These are phyloP conservation scores for Heliconius hewitsoni DNA, from an alignment of 1,140 invertebrate genomes.

Conservation along the genomic window DNA sequence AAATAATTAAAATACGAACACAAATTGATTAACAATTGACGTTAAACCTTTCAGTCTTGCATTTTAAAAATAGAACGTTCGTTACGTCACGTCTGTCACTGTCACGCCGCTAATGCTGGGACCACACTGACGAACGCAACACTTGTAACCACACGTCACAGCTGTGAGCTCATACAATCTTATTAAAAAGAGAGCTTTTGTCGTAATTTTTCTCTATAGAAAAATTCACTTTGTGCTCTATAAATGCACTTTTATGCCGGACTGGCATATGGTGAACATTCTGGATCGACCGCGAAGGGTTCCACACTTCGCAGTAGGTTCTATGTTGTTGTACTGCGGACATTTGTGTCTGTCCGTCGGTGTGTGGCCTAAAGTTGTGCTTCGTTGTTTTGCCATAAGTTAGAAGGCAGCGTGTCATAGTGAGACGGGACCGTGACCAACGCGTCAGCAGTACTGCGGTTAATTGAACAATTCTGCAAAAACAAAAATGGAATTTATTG, in stretches of 20 bases:
- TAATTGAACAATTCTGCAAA: conserved; percentile 84
- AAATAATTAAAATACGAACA: conserved; percentile 29
- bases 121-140: conserved; percentile 7
- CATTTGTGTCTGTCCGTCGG: conserved; percentile 29
- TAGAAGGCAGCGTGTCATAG: conserved; percentile 83
- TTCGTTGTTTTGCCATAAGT: conserved; percentile 75
- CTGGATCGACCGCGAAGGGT: neutral
- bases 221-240: conserved; percentile 1
- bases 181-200: conserved; percentile 9
- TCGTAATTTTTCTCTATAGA: neutral
- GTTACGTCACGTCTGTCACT: conserved; percentile 22
- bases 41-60: conserved; percentile 37
- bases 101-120: neutral
- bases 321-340: conserved; percentile 34
- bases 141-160: neutral
- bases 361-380: conserved; percentile 63
- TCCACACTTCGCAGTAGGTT: conserved; percentile 18
- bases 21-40: conserved; percentile 33
- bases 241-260: conserved; percentile 3
- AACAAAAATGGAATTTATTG: conserved; percentile 30
- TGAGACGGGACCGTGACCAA: conserved; percentile 87
- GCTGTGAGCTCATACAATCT: neutral
- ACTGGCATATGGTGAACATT: neutral
- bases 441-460: conserved; percentile 84
- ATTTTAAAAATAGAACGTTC: conserved; percentile 31